These are phyloP conservation scores for Drosophila pruinosa DNA, from an alignment of 1,140 invertebrate genomes.

Conservation along the genomic window DNA sequence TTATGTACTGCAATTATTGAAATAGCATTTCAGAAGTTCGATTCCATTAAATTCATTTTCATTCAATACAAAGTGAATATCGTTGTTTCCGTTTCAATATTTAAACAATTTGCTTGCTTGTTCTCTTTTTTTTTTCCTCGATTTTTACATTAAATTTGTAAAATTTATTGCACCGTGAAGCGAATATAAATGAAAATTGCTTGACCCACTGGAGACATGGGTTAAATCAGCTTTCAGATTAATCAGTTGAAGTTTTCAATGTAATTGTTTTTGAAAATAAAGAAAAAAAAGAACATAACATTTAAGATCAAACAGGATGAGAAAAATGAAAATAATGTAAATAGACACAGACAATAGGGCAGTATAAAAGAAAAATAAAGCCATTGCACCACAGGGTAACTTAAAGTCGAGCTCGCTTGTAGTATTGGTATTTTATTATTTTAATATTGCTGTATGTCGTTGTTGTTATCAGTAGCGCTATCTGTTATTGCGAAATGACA, in stretches of 20 bases:
- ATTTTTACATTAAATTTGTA: neutral
- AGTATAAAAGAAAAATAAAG: too few relatives aligned
- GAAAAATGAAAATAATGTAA: too few relatives aligned
- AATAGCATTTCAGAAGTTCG: neutral
- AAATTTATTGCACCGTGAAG: neutral
- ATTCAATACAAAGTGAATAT: conserved; percentile 5
- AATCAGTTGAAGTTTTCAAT: too few relatives aligned
- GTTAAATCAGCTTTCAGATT: neutral
- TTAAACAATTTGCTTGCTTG: conserved; percentile 6
- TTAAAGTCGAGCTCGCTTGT: neutral
- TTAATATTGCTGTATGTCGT: conserved; percentile 3
- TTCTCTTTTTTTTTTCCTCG: neutral
- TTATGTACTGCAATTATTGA: neutral
- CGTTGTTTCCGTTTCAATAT: conserved; percentile 12
- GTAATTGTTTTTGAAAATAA: too few relatives aligned
- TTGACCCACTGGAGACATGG: neutral
- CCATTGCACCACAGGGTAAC: conserved; percentile 5
- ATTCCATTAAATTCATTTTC: neutral
- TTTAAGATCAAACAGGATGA: too few relatives aligned
- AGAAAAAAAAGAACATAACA: too few relatives aligned
- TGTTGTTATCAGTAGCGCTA: neutral
- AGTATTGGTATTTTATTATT: too few relatives aligned
- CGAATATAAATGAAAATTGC: neutral
- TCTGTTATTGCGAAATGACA: conserved; percentile 10
- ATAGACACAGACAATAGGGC: too few relatives aligned